Evolutionary conservation across 64 coral and sea anemone species (phyloP), one percentile per base, ranked within the genome.

Genomic region (Orbicella faveolata): DNA sequence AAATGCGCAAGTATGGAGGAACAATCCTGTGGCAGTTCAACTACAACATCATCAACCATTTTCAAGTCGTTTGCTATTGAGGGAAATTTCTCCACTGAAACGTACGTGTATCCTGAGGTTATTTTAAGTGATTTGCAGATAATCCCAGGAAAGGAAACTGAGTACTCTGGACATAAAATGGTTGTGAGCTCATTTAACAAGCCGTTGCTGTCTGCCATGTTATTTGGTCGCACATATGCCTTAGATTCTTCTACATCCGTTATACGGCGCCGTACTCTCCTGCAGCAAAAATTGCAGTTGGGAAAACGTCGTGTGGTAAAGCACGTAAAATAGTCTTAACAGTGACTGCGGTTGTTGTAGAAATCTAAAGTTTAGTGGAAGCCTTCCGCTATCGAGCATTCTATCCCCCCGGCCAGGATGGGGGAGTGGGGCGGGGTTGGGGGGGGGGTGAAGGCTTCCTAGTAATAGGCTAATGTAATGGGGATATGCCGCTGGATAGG

Each of bases 61-160:
- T 99, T 99, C 83, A 16, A 94, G 2, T 91, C 79, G 54, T 87
- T 99, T 73, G 54, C 73, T 99, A 3, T 93, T 89, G 73, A 94
- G 97, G 61, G 91, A 92, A 67, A 96, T 96, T 66, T 86, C 91
- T 67, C 23, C 90, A 33, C 80, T 48, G 44, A 88, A 17, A 76
- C 97, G 36, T 63, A 79, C 74, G 89, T 99, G 57, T 99, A 89
- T 75, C 94, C 97, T 16, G 94, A 88, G 66, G 84, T 95, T n/a
- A 62, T 99, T 41, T 63, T 54, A 36, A 92, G n/a, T 77, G 76
- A 87, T 87, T 44, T 91, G 73, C 52, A 93, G 52, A 78, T 97
- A 5, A 57, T 96, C 51, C 63, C 80, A 16, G 30, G 88, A 13
- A 59, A 89, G 65, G 61, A n/a, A 21, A 87, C 80, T 20, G 39